A percentile compares a stretch with the other conserved stretches of the same genome.
These are phyloP conservation scores for Flabesymbios commensalis DNA, from an alignment of 2,888 invertebrate genomes.

Conservation along the genomic window DNA sequence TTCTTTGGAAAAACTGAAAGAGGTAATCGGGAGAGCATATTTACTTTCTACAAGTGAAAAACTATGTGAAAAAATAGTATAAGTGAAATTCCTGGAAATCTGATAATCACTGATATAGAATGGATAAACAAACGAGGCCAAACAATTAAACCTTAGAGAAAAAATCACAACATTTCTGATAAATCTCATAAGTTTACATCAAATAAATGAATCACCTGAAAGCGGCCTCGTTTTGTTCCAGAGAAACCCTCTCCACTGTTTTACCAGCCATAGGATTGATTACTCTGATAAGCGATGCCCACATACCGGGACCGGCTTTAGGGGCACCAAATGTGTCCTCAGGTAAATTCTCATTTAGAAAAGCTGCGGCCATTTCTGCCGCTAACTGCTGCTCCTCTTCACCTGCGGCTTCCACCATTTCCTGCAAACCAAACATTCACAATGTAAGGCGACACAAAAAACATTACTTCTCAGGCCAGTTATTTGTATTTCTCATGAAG, in stretches of 20 bases:
- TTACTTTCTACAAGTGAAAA: too few species aligned
- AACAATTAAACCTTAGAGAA: too few species aligned
- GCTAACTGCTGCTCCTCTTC: slow-evolving; percentile 95
- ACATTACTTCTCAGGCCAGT: too few species aligned
- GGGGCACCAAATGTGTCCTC: slow-evolving; percentile 94
- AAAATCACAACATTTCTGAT: too few species aligned
- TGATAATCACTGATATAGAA: too few species aligned
- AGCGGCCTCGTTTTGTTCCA: slow-evolving; percentile 97
- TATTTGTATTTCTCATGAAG: too few species aligned
- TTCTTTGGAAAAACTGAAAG: too few species aligned
- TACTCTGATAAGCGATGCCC: slow-evolving; percentile 75
- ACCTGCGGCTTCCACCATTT: slow-evolving; percentile 96
- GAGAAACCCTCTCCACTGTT: slow-evolving; percentile 70
- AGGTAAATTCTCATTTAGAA: slow-evolving; percentile 90
- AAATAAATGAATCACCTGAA: slow-evolving; percentile 69
- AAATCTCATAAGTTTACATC: not conserved
- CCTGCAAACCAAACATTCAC: slow-evolving; percentile 40
- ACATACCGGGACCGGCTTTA: slow-evolving; percentile 90
- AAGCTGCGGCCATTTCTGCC: slow-evolving; percentile 96
- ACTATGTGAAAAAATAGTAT: too few species aligned
- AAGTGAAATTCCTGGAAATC: too few species aligned
- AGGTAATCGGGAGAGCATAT: too few species aligned
- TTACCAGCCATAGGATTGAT: slow-evolving; percentile 69
- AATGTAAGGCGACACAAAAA: too few species aligned
- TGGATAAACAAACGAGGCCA: too few species aligned